Evolutionary conservation across 2,888 invertebrate species (phyloP), one percentile per base, ranked within the genome.

Genomic region (Allolobophora icterica): DNA sequence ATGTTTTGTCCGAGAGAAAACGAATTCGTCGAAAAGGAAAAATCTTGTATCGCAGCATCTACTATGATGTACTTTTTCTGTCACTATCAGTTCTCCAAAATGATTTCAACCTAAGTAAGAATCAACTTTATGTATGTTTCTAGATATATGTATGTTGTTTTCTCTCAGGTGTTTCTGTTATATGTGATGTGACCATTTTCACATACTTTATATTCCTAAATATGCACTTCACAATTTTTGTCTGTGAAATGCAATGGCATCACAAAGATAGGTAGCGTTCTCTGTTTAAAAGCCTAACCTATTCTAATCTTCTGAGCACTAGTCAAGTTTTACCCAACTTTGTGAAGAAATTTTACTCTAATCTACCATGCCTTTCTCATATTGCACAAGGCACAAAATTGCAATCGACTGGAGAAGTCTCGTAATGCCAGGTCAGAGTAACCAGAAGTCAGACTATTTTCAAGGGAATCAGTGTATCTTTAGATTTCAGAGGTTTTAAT

Each of bases 51-150:
- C 84, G 91, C 35, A 89, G 90, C 38, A 83, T 91, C 21, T 91
- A 71, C 89, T 89, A 91, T 58, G 91, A 91, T 84, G 71, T 91
- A 19, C 52, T 91, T 21, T 91, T 91, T 89, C 90, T 91, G 40
- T 42, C 89, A 42, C 71, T 91, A 5, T 33, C 52, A 19, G 91
- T 90, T 33, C 90, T 90, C 90, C 58, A 87, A 34, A 34, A 38
- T 35, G 38, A 87, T 35, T 87, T 87, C 87, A 87, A 87, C 35
- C 30, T 87, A 34, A 33, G 87, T 87, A 87, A 87, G n/a, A 24
- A 71, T 71, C 8, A 8, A n/a, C n/a, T 71, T 71, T 71, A 71
- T 71, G 71, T 71, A 71, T 71, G n/a, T n/a, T 19, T 24, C 6
- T 52, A 52, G 6, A 15, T 52, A 52, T n/a, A n/a, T 71, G 30